Evolutionary conservation across 2,797 vertebrate genomes (phyloP).

Genomic region (Serranus cabrilla): DNA sequence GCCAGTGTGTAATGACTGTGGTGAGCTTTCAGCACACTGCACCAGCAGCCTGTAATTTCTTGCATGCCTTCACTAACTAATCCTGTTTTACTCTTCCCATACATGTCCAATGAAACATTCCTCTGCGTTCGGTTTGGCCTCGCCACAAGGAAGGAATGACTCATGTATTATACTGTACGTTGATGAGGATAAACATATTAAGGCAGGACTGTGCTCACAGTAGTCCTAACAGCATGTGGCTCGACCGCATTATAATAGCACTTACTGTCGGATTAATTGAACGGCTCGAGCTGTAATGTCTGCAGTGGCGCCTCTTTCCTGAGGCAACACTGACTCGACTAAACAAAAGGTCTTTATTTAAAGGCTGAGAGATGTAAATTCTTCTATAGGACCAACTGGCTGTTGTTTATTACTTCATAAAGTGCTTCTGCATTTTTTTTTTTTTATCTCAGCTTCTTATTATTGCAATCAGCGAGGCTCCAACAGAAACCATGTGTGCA

Average conservation of each 20-base stretch:
- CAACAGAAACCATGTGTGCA: slow-evolving; percentile 38
- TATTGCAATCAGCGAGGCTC: slow-evolving; percentile 8
- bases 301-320: slow-evolving; percentile 47
- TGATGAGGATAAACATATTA: slow-evolving; percentile 49
- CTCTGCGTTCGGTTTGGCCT: slow-evolving; percentile 36
- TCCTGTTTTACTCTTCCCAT: slow-evolving; percentile 27
- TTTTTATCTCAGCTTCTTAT: background rate
- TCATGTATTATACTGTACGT: slow-evolving; percentile 26
- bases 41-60: slow-evolving; percentile 39
- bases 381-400: slow-evolving; percentile 23
- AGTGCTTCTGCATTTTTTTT: slow-evolving; percentile 20
- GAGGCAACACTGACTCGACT: slow-evolving; percentile 35
- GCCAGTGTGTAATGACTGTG: slow-evolving; percentile 31
- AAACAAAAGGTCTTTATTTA: slow-evolving; percentile 67
- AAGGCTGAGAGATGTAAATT: slow-evolving; percentile 37
- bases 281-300: slow-evolving; percentile 20
- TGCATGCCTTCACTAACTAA: slow-evolving; percentile 49
- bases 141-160: slow-evolving; percentile 56
- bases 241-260: slow-evolving; percentile 37
- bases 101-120: slow-evolving; percentile 45
- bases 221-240: slow-evolving; percentile 39
- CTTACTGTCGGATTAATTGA: slow-evolving; percentile 55
- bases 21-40: slow-evolving; percentile 15
- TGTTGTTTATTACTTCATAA: slow-evolving; percentile 39
- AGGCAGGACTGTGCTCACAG: slow-evolving; percentile 35